These are phyloP conservation scores for Sceloporus tristichus DNA, from an alignment of 2,113 vertebrate species.

Conservation along the genomic window DNA sequence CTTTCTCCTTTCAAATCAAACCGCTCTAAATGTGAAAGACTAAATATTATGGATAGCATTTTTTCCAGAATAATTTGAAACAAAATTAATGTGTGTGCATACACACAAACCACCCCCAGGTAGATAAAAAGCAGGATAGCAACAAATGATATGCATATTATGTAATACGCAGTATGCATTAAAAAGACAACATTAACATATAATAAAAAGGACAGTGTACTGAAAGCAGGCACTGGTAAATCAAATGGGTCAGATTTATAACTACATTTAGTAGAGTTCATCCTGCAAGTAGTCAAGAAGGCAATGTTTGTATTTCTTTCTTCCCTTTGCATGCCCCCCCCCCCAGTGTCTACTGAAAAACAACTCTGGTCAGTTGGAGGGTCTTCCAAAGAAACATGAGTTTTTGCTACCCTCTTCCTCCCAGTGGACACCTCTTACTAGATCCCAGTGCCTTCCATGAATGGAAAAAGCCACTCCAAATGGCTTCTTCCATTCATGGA, in stretches of 20 bases:
- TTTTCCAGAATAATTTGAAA: slow-evolving; percentile 74
- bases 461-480: background rate
- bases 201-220: slow-evolving; percentile 67
- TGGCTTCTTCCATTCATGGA: no score
- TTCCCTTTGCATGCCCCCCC: background rate
- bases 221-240: slow-evolving; percentile 74
- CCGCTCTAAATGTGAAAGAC: slow-evolving; percentile 75
- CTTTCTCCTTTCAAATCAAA: slow-evolving; percentile 40
- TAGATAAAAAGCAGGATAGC: slow-evolving; percentile 57
- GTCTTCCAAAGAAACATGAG: background rate
- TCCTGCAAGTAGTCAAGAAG: background rate
- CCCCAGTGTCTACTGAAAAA: background rate
- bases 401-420: background rate
- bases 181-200: slow-evolving; percentile 68
- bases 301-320: background rate
- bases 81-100: slow-evolving; percentile 56
- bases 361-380: background rate
- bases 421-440: background rate
- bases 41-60: slow-evolving; percentile 80
- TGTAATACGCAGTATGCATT: slow-evolving; percentile 64
- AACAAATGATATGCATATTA: slow-evolving; percentile 50
- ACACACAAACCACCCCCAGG: background rate
- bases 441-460: background rate
- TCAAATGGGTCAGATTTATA: slow-evolving; percentile 11
- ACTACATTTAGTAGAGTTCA: background rate